A percentile compares a stretch with the other conserved stretches of the same genome.
Conservation (phyloP, 2,888 invertebrate genomes). For the Lymantria dispar region DNA sequence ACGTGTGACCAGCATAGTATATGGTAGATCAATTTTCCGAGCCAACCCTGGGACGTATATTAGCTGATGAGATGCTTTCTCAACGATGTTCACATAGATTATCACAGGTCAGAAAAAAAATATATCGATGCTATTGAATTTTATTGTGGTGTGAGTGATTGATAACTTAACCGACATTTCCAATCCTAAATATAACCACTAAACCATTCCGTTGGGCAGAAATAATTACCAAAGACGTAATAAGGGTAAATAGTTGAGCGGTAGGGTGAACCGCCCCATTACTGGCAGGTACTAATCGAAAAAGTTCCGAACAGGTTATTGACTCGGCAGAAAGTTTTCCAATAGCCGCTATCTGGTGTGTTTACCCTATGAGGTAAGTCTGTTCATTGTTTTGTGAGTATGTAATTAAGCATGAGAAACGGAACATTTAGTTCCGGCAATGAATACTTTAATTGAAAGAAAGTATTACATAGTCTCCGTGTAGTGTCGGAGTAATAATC, state of each 20-base stretch:
- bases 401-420: conserved; percentile 25
- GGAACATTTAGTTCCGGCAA: conserved; percentile 1
- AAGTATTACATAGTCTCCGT: no score
- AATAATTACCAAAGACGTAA: conserved; percentile 39
- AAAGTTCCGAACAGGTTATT: conserved; percentile 52
- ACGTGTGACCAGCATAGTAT: no score
- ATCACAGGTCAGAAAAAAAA: no score
- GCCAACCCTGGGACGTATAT: no score
- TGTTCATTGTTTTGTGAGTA: conserved; percentile 31
- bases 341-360: conserved; percentile 42
- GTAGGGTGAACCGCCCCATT: conserved; percentile 42
- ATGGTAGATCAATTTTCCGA: no score
- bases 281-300: conserved; percentile 58
- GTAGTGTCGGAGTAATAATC: no score
- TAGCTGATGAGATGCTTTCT: no score
- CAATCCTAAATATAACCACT: conserved; percentile 31
- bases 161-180: conserved; percentile 11
- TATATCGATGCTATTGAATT: neutral
- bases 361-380: conserved; percentile 32
- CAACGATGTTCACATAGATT: no score
- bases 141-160: neutral
- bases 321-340: conserved; percentile 48
- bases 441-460: no score
- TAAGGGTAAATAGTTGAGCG: conserved; percentile 34
- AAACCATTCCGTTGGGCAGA: conserved; percentile 25